Evolutionary conservation across 2,888 invertebrate species (phyloP).

Genomic region (Choreutis nemorana): DNA sequence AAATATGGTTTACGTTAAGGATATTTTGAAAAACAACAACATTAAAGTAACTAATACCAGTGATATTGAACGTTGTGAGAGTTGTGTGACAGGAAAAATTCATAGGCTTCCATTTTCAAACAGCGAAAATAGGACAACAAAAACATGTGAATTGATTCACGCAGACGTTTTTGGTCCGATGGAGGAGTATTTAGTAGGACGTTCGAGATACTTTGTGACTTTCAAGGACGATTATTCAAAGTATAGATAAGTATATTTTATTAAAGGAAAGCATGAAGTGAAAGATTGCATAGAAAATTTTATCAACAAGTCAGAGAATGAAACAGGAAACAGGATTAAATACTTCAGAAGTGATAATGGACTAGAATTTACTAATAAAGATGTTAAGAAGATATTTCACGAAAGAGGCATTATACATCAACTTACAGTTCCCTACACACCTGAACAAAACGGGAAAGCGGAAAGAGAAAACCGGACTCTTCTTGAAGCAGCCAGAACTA

Average conservation of each 20-base stretch:
- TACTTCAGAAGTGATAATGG: constrained; percentile 3
- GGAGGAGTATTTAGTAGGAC: constrained; percentile 1
- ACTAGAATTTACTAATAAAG: constrained; percentile 1
- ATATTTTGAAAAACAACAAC: no score
- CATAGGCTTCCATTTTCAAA: constrained; percentile 1
- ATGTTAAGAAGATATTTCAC: constrained; percentile 1
- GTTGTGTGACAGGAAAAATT: constrained; percentile 3
- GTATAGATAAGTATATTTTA: constrained; percentile 1
- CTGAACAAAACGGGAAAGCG: constrained; percentile 3
- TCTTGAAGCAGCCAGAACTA: constrained; percentile 8
- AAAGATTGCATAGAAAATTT: no score
- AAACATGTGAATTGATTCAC: constrained; percentile 3
- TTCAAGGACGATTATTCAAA: constrained; percentile 4
- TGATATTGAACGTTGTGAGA: constrained; percentile 8
- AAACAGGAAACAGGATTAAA: neutral
- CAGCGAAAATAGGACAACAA: neutral
- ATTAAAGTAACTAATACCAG: no score
- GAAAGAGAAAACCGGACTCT: constrained; percentile 5
- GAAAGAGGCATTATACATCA: constrained; percentile 2
- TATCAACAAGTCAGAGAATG: neutral
- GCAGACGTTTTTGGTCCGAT: constrained; percentile 4
- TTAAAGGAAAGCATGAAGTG: no score
- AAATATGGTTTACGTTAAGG: no score
- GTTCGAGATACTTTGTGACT: constrained; percentile 3
- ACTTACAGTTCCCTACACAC: constrained; percentile 2